A percentile compares a stretch with the other conserved stretches of the same genome.
These are phyloP conservation scores for Pollenia griseotomentosa DNA, from an alignment of 2,888 invertebrate species.

Conservation along the genomic window DNA sequence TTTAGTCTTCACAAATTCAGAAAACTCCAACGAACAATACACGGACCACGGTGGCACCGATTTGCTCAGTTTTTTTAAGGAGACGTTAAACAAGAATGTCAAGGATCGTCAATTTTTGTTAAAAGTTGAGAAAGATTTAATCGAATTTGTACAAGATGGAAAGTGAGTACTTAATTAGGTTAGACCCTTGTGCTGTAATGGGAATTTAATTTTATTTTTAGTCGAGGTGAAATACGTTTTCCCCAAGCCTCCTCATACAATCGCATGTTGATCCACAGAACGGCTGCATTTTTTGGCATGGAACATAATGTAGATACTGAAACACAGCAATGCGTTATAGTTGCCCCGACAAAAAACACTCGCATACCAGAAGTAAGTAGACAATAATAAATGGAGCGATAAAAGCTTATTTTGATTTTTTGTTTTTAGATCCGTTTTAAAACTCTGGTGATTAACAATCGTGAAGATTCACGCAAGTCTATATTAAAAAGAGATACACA, in stretches of 20 bases:
- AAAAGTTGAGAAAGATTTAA: slow-evolving; percentile 94
- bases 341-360: slow-evolving; percentile 89
- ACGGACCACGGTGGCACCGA: slow-evolving; percentile 91
- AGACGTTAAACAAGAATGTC: slow-evolving; percentile 94
- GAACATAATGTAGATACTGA: slow-evolving; percentile 96
- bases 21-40: slow-evolving; percentile 90
- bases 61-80: slow-evolving; percentile 93
- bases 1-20: slow-evolving; percentile 85
- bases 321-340: slow-evolving; percentile 91
- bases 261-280: slow-evolving; percentile 97
- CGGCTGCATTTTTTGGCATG: slow-evolving; percentile 96
- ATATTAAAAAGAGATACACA: slow-evolving; percentile 93
- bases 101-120: slow-evolving; percentile 94
- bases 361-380: slow-evolving; percentile 83
- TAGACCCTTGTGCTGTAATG: not conserved
- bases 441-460: slow-evolving; percentile 88
- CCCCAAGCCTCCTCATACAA: slow-evolving; percentile 98
- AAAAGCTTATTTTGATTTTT: not conserved
- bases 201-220: slow-evolving; percentile 78
- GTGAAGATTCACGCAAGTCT: slow-evolving; percentile 89
- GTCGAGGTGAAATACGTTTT: slow-evolving; percentile 92
- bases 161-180: slow-evolving; percentile 75
- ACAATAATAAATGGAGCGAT: not conserved
- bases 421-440: slow-evolving; percentile 87
- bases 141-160: slow-evolving; percentile 92